A percentile compares a stretch with the other conserved stretches of the same genome.
phyloP scores from a whole-genome alignment of 35 echinoderm and acorn worm species.

The Heliocidaris tuberculata region DNA sequence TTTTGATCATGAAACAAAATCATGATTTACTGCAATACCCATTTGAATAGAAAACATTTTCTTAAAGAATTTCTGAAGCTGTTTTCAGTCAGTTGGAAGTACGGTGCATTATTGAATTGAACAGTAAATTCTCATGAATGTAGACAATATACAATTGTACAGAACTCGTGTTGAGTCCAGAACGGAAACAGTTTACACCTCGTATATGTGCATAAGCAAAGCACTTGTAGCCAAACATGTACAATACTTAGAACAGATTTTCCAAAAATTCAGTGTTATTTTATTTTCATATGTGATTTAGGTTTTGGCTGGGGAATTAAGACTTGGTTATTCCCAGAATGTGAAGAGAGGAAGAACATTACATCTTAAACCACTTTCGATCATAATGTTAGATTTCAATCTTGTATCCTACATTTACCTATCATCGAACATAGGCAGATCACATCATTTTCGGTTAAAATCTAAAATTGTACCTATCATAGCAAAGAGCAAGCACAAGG shows the following conservation, averaged over 20 bases:
- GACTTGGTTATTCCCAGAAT: not conserved
- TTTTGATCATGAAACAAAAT: not conserved
- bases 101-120: not conserved
- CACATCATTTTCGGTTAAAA: not conserved
- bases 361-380: not conserved
- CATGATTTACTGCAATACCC: not conserved
- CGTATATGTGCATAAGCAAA: not conserved
- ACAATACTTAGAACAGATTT: not conserved
- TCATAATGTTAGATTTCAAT: not conserved
- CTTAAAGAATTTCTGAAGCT: not conserved
- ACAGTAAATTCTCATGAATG: not conserved
- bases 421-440: not conserved
- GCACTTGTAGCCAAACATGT: not conserved
- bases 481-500: not conserved
- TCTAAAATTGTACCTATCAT: not conserved
- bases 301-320: not conserved
- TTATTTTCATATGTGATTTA: not conserved
- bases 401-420: not conserved
- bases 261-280: not conserved
- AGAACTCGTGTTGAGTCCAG: too few relatives aligned
- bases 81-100: not conserved
- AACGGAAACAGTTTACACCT: too few relatives aligned
- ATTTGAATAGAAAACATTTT: not conserved
- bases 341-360: not conserved
- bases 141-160: not conserved